phyloP scores from a whole-genome alignment of 2,797 vertebrate species.

The Hydrocynus forskahlii region DNA sequence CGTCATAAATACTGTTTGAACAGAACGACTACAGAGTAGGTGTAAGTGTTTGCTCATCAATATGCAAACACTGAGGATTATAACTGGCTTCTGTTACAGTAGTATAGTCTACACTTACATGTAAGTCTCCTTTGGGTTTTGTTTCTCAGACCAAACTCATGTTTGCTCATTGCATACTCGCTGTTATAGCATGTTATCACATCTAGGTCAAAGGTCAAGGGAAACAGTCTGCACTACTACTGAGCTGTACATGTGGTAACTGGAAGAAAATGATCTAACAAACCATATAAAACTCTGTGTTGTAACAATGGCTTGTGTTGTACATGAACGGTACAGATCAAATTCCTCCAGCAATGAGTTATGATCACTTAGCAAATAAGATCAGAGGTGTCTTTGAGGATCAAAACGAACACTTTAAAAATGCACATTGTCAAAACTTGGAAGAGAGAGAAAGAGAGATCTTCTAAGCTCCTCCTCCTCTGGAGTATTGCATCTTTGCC shows the following conservation, averaged over 20 bases:
- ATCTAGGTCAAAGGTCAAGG: constrained; percentile 18
- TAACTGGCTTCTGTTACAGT: no score
- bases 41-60: no score
- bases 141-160: constrained; percentile 13
- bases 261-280: not conserved
- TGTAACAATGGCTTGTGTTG: not conserved
- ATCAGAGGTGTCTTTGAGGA: not conserved
- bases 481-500: no score
- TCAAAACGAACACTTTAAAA: no score
- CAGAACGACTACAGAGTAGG: not conserved
- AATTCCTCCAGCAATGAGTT: not conserved
- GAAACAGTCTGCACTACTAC: not conserved
- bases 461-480: no score
- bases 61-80: no score
- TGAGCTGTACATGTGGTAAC: not conserved
- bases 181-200: not conserved
- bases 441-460: no score
- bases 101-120: not conserved
- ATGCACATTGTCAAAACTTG: no score
- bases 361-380: not conserved
- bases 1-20: not conserved
- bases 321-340: not conserved
- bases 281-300: not conserved
- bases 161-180: constrained; percentile 14
- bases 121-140: not conserved